These are phyloP conservation scores for Chydorus sphaericus DNA, from an alignment of 2,888 invertebrate species.

Conservation along the genomic window DNA sequence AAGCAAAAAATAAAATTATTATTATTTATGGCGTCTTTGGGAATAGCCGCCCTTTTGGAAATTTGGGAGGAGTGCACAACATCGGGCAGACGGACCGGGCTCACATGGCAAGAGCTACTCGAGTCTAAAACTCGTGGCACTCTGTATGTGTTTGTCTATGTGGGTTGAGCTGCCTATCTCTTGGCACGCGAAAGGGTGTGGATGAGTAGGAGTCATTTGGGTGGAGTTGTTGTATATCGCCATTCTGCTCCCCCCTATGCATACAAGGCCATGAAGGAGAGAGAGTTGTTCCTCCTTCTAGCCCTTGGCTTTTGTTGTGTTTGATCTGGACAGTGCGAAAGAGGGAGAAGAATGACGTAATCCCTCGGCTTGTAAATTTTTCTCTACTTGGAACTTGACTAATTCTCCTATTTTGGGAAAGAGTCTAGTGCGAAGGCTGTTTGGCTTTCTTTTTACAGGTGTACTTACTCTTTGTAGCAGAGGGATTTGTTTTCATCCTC, in stretches of 20 bases:
- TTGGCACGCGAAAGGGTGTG: background rate
- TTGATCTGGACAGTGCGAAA: background rate
- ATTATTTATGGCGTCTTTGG: no score
- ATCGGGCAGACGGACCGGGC: background rate
- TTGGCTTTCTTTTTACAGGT: conserved; percentile 5
- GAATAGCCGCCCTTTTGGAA: background rate
- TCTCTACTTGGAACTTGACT: no score
- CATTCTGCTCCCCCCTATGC: background rate
- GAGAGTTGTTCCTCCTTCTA: no score
- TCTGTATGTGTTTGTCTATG: no score
- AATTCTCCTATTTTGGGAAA: background rate
- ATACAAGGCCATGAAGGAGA: background rate
- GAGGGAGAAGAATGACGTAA: background rate
- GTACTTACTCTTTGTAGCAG: no score
- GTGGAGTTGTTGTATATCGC: background rate
- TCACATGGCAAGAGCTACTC: background rate
- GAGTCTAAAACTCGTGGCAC: no score
- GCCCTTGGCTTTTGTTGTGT: background rate
- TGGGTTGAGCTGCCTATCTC: no score
- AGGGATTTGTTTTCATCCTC: no score
- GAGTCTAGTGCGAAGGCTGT: background rate
- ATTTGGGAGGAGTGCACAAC: background rate
- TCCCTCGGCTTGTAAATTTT: no score
- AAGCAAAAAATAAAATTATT: background rate
- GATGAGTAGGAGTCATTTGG: background rate